Conservation (phyloP, 1,140 invertebrate species). For the Ladona fulva region DNA sequence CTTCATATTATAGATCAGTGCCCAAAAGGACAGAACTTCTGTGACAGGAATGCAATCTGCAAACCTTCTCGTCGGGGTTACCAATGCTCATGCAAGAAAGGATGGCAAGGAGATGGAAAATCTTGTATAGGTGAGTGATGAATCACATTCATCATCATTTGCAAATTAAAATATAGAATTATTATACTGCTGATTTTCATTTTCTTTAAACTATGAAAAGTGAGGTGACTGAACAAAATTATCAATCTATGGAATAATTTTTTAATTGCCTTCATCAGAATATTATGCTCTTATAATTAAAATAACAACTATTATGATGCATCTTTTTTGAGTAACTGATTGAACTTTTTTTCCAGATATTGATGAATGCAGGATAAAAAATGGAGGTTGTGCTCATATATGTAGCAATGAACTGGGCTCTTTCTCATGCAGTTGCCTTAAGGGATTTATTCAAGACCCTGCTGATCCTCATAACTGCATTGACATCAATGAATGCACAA, state of each 20-base stretch:
- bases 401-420: conserved; percentile 26
- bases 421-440: conserved; percentile 23
- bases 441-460: conserved; percentile 22
- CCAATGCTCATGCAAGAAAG: conserved; percentile 17
- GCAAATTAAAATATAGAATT: background rate
- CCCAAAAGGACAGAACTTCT: background rate
- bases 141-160: background rate
- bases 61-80: conserved; percentile 11
- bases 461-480: conserved; percentile 20
- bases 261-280: background rate
- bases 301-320: background rate
- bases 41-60: conserved; percentile 18
- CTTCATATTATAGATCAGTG: conserved; percentile 14
- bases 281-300: background rate
- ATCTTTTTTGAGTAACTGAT: background rate
- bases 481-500: conserved; percentile 50
- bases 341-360: conserved; percentile 22
- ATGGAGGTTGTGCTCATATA: conserved; percentile 24
- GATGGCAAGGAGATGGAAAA: conserved; percentile 20
- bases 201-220: too few species aligned
- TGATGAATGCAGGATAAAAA: conserved; percentile 25
- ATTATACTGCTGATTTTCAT: too few species aligned
- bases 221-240: too few species aligned
- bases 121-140: conserved; percentile 16
- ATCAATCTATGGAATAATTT: too few species aligned